Evolutionary conservation across 2,888 invertebrate genomes (phyloP).

Genomic region (Flexamia atlantica): DNA sequence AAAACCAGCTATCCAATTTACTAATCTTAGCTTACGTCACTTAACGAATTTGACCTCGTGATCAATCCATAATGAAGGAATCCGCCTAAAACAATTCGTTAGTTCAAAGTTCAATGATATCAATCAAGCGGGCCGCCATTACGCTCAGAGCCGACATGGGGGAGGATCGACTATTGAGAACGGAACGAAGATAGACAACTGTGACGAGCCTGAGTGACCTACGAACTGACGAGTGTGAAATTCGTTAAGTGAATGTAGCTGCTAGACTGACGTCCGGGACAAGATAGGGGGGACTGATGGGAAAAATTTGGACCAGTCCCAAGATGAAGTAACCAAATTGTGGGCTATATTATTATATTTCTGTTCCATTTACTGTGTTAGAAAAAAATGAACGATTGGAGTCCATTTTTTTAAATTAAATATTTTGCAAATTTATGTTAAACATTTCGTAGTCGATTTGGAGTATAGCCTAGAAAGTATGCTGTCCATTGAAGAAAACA

Average conservation of each 20-base stretch:
- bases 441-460: too few relatives aligned
- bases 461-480: too few relatives aligned
- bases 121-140: slow-evolving; percentile 28
- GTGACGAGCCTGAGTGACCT: slow-evolving; percentile 12
- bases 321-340: background rate
- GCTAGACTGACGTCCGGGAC: background rate
- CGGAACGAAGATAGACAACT: slow-evolving; percentile 17
- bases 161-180: background rate
- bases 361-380: too few relatives aligned
- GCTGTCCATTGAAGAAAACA: too few relatives aligned
- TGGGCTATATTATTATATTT: too few relatives aligned
- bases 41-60: background rate
- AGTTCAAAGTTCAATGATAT: background rate
- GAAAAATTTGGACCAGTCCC: background rate
- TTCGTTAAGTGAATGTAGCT: slow-evolving; percentile 22
- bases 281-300: background rate
- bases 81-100: background rate
- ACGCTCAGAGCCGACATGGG: background rate
- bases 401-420: too few relatives aligned
- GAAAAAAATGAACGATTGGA: too few relatives aligned
- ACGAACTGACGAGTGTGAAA: slow-evolving; percentile 16
- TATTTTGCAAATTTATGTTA: too few relatives aligned
- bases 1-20: too few relatives aligned
- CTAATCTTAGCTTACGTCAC: too few relatives aligned
- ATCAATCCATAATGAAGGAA: background rate